Conservation (phyloP, 2,797 vertebrate species). For the Eulemur coronatus region DNA sequence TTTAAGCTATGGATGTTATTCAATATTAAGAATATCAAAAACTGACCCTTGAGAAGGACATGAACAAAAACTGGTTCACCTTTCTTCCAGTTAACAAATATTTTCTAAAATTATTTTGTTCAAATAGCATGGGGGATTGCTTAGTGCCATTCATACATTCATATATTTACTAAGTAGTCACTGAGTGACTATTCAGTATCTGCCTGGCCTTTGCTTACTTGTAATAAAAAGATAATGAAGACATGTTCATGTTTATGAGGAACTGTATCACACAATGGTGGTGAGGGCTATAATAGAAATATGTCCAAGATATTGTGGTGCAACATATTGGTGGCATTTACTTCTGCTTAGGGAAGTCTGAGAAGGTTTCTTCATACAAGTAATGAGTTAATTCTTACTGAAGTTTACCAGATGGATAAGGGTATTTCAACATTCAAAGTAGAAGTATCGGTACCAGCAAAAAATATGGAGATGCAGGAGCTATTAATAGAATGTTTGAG, state of each 20-base stretch:
- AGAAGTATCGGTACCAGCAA: not conserved
- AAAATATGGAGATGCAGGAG: not conserved
- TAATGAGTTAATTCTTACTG: not conserved
- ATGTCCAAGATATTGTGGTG: not conserved
- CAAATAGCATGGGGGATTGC: not conserved
- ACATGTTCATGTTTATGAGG: not conserved
- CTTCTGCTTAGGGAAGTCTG: not conserved
- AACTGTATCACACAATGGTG: not conserved
- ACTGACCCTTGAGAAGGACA: not conserved
- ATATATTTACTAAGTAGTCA: not conserved
- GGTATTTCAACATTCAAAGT: not conserved
- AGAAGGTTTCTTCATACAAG: not conserved
- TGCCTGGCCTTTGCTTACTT: not conserved
- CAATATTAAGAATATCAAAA: not conserved
- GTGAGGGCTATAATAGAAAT: not conserved
- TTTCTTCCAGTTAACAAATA: not conserved
- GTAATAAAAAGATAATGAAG: not conserved
- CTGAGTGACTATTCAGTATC: not conserved
- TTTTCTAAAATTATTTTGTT: slow-evolving; percentile 24
- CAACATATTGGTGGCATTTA: too few relatives aligned
- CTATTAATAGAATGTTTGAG: not conserved
- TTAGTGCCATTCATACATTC: not conserved
- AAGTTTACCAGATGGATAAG: not conserved
- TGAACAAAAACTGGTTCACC: not conserved
- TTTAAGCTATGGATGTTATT: not conserved